Evolutionary conservation across 2,888 invertebrate genomes (phyloP).

Genomic region (Diarsia mendica): DNA sequence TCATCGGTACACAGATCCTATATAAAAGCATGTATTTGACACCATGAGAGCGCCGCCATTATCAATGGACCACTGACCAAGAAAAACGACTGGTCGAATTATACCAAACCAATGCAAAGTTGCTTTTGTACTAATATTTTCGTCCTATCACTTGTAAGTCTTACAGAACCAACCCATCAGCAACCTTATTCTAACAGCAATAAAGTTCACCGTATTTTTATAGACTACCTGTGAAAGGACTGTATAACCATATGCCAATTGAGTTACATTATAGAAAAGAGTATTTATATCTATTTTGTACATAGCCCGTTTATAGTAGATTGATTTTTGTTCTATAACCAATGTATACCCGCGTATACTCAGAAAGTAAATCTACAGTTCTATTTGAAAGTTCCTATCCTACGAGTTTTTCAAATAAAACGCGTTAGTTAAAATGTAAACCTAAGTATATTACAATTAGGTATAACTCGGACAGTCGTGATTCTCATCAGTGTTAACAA

Average conservation of each 20-base stretch:
- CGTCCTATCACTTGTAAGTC: not conserved
- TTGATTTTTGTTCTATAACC: constrained; percentile 1
- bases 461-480: constrained; percentile 28
- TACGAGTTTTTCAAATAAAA: constrained; percentile 21
- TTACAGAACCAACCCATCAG: not conserved
- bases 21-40: constrained; percentile 71
- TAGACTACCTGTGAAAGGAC: not conserved
- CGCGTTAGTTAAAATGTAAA: not conserved
- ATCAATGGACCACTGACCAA: constrained; percentile 51
- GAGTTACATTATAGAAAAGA: constrained; percentile 18
- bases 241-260: constrained; percentile 15
- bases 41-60: constrained; percentile 64
- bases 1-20: constrained; percentile 65
- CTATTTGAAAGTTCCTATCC: not conserved
- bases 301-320: constrained; percentile 10
- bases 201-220: not conserved
- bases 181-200: not conserved
- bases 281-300: constrained; percentile 52
- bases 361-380: constrained; percentile 23
- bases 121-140: constrained; percentile 12
- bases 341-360: constrained; percentile 1
- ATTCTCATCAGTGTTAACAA: constrained; percentile 34
- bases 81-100: constrained; percentile 33
- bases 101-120: constrained; percentile 16
- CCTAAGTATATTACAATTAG: not conserved